Percentiles rank a stretch among this genome's conserved stretches.
Evolutionary conservation across 2,888 invertebrate genomes (phyloP).

Genomic region (Oxyteleia sp.): DNA sequence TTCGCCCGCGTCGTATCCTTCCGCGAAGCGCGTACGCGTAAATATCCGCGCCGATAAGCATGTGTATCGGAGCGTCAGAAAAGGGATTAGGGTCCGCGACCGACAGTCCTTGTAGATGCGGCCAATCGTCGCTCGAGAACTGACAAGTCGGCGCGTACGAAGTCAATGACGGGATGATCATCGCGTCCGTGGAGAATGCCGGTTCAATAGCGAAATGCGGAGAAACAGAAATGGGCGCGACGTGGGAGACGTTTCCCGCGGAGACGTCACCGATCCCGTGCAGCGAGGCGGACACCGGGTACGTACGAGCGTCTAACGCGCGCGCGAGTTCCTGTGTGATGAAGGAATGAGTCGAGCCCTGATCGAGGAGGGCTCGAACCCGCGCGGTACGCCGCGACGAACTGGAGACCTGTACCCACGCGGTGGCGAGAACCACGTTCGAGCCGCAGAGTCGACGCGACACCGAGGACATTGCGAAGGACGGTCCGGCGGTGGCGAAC

Average conservation of each 20-base stretch:
- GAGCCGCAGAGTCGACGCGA: too few species aligned
- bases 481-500: neutral
- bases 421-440: neutral
- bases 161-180: conserved; percentile 11
- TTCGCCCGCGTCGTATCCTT: neutral
- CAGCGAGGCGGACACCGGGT: neutral
- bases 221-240: conserved; percentile 1
- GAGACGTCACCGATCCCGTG: conserved; percentile 6
- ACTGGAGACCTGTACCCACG: conserved; percentile 12
- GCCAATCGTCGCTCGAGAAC: neutral
- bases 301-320: neutral
- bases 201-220: neutral
- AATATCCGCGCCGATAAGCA: neutral
- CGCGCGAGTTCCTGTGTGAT: neutral
- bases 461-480: neutral
- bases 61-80: neutral
- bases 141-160: conserved; percentile 6
- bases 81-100: neutral
- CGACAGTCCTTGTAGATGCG: neutral
- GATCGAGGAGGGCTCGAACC: conserved; percentile 26
- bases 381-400: neutral
- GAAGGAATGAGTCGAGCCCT: neutral
- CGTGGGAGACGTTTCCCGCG: neutral
- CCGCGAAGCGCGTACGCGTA: neutral
- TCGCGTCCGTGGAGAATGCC: conserved; percentile 16